phyloP scores from a whole-genome alignment of 64 coral and sea anemone species.

The Astreopora myriophthalma region DNA sequence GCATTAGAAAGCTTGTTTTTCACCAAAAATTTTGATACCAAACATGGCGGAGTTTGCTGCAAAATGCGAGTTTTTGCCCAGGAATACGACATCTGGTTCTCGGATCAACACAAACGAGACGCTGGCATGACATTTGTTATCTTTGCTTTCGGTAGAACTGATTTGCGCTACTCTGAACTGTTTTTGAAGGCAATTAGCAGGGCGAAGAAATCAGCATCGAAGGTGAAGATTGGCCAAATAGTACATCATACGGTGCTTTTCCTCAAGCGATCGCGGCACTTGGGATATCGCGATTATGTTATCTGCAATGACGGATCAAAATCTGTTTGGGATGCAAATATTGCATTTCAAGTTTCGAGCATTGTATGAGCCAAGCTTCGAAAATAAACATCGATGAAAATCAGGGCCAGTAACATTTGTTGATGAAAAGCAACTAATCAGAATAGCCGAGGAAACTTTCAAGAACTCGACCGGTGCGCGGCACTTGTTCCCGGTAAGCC shows the following conservation, averaged over 20 bases:
- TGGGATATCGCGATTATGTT: neutral
- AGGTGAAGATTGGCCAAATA: neutral
- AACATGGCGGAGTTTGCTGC: conserved; percentile 23
- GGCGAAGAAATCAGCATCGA: neutral
- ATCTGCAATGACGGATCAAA: too few relatives aligned
- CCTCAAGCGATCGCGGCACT: neutral
- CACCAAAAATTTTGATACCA: conserved; percentile 48
- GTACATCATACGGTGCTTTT: neutral
- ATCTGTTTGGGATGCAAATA: too few relatives aligned
- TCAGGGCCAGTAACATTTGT: neutral
- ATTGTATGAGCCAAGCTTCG: neutral
- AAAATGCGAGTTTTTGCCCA: neutral
- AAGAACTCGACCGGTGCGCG: too few relatives aligned
- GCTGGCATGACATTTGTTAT: conserved; percentile 3
- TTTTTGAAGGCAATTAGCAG: neutral
- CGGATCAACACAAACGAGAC: neutral
- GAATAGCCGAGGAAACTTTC: too few relatives aligned
- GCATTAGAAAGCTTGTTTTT: conserved; percentile 39
- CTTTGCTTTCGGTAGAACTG: neutral
- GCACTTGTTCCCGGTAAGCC: too few relatives aligned
- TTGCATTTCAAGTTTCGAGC: too few relatives aligned
- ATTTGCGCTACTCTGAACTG: neutral
- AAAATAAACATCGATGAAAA: neutral
- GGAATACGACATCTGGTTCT: conserved; percentile 5
- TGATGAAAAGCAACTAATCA: neutral